These are phyloP conservation scores for Okapia johnstoni DNA, from an alignment of 2,113 vertebrate species.

Conservation along the genomic window DNA sequence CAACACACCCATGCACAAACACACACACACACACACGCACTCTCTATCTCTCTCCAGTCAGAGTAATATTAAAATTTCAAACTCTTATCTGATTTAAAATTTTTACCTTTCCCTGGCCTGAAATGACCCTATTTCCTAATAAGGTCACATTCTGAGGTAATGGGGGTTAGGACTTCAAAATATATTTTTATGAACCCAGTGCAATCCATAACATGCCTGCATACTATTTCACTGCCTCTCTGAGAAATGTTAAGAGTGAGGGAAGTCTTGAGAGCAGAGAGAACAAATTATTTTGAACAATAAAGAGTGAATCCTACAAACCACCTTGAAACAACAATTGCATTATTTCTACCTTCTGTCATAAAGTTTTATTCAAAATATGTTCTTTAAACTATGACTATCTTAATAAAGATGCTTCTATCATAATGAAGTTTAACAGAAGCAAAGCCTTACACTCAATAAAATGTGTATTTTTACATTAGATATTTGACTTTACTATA, in stretches of 20 bases:
- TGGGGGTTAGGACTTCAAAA: background rate
- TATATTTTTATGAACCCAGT: background rate
- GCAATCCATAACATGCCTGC: background rate
- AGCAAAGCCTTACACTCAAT: background rate
- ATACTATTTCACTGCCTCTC: background rate
- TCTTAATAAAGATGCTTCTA: background rate
- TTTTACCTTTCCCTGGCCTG: background rate
- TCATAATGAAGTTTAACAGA: background rate
- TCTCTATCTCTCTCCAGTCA: background rate
- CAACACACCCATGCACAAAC: background rate
- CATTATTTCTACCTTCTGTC: background rate
- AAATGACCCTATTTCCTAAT: background rate
- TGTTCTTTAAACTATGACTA: background rate
- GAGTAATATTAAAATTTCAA: background rate
- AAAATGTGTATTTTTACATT: background rate
- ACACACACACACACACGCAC: background rate
- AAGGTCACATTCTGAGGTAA: background rate
- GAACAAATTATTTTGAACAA: slow-evolving; percentile 13
- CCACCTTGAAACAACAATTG: background rate
- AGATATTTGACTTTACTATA: background rate
- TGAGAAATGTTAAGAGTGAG: background rate
- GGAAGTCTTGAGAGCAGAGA: background rate
- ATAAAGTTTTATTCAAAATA: background rate
- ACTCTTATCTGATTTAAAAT: background rate
- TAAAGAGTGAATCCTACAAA: background rate